Conservation (phyloP, 2,797 vertebrate species). For the Pogonophryne albipinna region DNA sequence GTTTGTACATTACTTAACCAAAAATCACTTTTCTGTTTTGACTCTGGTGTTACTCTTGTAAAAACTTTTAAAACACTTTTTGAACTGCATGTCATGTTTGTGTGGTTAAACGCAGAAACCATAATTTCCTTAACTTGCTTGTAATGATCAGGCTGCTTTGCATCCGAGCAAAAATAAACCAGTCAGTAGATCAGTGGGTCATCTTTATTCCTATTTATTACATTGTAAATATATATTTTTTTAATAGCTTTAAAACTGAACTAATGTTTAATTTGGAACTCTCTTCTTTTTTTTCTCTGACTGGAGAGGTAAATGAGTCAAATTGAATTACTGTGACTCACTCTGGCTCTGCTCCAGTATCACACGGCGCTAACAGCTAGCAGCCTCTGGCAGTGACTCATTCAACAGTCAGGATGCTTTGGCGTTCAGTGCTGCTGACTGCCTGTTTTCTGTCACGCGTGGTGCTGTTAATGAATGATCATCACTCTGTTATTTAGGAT, state of each 20-base stretch:
- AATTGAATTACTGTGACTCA: slow-evolving; percentile 67
- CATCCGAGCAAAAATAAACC: too few species aligned
- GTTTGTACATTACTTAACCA: not conserved
- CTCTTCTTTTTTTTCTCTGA: not conserved
- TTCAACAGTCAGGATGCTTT: slow-evolving; percentile 35
- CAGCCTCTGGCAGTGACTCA: slow-evolving; percentile 55
- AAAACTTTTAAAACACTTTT: not conserved
- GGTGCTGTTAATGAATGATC: slow-evolving; percentile 15
- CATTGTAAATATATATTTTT: not conserved
- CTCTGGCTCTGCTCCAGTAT: slow-evolving; percentile 49
- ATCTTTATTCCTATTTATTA: not conserved
- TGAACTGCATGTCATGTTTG: not conserved
- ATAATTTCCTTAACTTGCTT: not conserved
- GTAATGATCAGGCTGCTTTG: not conserved
- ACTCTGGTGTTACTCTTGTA: not conserved
- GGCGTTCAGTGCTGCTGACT: slow-evolving; percentile 26
- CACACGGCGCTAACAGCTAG: slow-evolving; percentile 38
- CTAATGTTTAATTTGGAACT: slow-evolving; percentile 29
- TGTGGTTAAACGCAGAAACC: not conserved
- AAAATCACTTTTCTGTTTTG: too few species aligned
- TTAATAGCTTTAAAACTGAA: not conserved
- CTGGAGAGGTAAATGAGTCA: slow-evolving; percentile 49
- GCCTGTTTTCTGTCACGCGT: slow-evolving; percentile 35
- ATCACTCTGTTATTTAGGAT: slow-evolving; percentile 74
- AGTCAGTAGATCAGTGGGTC: accelerated